phyloP scores from a whole-genome alignment of 2,888 invertebrate genomes.

The Drosophila limbata region DNA sequence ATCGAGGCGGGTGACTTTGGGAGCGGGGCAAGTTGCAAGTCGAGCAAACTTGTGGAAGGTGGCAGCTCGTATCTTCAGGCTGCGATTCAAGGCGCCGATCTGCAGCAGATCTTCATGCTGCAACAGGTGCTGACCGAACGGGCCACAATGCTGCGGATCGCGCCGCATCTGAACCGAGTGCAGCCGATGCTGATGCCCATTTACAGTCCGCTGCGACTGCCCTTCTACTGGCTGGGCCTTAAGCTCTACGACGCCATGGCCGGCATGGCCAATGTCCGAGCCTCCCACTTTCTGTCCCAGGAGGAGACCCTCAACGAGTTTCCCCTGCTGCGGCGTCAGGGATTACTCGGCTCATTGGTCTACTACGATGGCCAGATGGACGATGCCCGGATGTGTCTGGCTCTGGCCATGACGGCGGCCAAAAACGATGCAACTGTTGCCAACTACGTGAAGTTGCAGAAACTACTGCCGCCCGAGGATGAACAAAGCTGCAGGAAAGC shows the following conservation, averaged over 20 bases:
- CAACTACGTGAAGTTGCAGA: constrained; percentile 96
- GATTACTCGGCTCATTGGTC: constrained; percentile 97
- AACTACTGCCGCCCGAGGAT: not conserved
- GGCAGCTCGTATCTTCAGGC: constrained; percentile 98
- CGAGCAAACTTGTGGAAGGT: constrained; percentile 99
- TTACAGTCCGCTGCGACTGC: constrained; percentile 99
- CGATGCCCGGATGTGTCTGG: constrained; percentile 99
- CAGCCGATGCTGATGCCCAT: constrained; percentile 99
- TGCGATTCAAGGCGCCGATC: constrained; percentile 93
- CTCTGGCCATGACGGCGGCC: constrained; percentile 97
- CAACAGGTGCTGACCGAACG: constrained; percentile 98
- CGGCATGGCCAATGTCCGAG: constrained; percentile 96
- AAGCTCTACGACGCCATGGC: constrained; percentile 99
- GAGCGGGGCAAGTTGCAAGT: constrained; percentile 96
- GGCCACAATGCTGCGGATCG: constrained; percentile 96
- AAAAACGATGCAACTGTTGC: constrained; percentile 96
- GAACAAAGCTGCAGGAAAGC: constrained; percentile 77
- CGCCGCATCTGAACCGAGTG: constrained; percentile 98
- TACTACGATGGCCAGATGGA: constrained; percentile 99
- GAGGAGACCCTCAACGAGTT: constrained; percentile 96
- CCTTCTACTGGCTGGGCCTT: constrained; percentile 99
- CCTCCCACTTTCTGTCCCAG: constrained; percentile 97
- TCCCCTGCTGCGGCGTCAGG: constrained; percentile 98
- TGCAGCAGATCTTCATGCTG: constrained; percentile 99
- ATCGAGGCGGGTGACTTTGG: constrained; percentile 98